Percentiles rank a stretch among this genome's conserved stretches.
These are phyloP conservation scores for Trachelus troglodyta DNA, from an alignment of 2,888 invertebrate genomes.

Conservation along the genomic window DNA sequence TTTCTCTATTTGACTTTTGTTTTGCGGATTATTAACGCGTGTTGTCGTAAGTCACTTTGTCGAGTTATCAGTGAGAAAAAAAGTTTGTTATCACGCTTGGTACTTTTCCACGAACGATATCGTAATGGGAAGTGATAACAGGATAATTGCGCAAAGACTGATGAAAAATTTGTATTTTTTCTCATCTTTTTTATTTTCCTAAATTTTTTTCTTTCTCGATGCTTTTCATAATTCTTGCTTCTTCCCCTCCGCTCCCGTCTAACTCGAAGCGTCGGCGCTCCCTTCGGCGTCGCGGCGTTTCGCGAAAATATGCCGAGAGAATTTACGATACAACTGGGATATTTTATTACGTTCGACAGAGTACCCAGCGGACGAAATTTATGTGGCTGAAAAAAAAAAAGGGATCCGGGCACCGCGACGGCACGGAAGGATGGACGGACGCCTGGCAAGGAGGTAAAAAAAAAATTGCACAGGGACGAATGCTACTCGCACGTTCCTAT, in stretches of 20 bases:
- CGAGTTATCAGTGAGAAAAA: not conserved
- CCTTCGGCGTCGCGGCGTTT: not conserved
- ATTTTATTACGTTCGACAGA: conserved; percentile 59
- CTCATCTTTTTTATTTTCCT: conserved; percentile 11
- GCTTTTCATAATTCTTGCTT: not conserved
- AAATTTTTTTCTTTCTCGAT: conserved; percentile 19
- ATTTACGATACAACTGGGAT: conserved; percentile 57
- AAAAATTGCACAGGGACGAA: not conserved
- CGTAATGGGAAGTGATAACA: not conserved
- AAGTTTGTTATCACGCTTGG: not conserved
- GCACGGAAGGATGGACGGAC: conserved; percentile 32
- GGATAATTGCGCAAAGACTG: not conserved
- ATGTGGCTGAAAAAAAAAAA: conserved; percentile 30
- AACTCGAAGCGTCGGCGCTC: not conserved
- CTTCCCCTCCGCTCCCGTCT: conserved; percentile 11
- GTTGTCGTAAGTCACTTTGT: not conserved
- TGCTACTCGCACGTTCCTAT: not conserved
- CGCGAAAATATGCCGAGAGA: conserved; percentile 51
- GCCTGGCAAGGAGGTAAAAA: conserved; percentile 29
- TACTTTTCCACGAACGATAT: not conserved
- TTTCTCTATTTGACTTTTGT: no score
- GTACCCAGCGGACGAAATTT: conserved; percentile 54
- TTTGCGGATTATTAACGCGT: no score
- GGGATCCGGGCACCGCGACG: not conserved
- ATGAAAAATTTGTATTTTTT: conserved; percentile 27